phyloP scores from a whole-genome alignment of 2,113 vertebrate genomes.

The Etia nguti region DNA sequence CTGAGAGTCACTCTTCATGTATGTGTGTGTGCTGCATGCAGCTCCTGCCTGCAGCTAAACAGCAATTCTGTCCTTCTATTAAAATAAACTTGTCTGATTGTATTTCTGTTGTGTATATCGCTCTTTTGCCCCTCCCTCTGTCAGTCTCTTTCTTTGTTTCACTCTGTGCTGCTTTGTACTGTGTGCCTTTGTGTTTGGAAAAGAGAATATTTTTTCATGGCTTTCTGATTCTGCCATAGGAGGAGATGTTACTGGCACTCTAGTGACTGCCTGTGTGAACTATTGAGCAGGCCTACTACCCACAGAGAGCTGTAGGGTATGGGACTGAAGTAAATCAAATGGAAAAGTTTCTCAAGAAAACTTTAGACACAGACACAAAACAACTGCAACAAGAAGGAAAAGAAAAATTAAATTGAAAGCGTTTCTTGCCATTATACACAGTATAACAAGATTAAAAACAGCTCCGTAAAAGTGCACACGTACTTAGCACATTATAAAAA shows the following conservation, averaged over 20 bases:
- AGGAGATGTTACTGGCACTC: not conserved
- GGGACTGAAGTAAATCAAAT: not conserved
- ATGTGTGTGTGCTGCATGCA: not conserved
- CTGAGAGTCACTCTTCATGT: not conserved
- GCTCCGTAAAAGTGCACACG: not conserved
- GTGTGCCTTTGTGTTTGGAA: not conserved
- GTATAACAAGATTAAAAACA: rapidly evolving
- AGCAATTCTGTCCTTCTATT: not conserved
- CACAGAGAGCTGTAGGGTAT: not conserved
- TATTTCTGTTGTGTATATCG: not conserved
- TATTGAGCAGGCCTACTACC: not conserved
- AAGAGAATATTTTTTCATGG: not conserved
- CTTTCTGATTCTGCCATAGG: not conserved
- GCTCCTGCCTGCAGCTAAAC: not conserved
- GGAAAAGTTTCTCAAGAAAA: not conserved
- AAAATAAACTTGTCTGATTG: not conserved
- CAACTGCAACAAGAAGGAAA: not conserved
- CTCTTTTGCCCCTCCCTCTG: not conserved
- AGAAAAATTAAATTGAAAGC: not conserved
- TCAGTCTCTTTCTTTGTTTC: not conserved
- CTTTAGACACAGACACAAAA: not conserved
- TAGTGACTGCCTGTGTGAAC: not conserved
- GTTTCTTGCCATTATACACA: not conserved
- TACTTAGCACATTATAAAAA: too few relatives aligned
- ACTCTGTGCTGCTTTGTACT: not conserved